phyloP scores from a whole-genome alignment of 2,888 invertebrate genomes.

The Phyto melanocephala region DNA sequence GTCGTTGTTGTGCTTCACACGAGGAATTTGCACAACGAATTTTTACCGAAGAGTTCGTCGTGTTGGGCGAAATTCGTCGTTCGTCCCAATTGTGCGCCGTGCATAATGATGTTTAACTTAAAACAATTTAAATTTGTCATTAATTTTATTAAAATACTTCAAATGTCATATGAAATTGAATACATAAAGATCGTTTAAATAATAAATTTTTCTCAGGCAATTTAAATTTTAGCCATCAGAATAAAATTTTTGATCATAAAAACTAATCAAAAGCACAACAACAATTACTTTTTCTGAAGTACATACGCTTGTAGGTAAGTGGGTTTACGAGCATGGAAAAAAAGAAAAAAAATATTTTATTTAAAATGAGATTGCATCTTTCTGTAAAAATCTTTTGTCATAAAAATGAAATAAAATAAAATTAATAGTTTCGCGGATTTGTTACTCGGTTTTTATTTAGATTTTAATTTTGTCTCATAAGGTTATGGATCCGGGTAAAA shows the following conservation, averaged over 20 bases:
- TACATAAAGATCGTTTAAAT: not conserved
- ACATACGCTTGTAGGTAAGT: no score
- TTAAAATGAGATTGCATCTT: slow-evolving; percentile 17
- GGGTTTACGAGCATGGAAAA: no score
- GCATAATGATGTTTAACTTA: not conserved
- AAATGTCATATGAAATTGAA: not conserved
- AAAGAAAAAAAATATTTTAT: no score
- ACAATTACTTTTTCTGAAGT: slow-evolving; percentile 20
- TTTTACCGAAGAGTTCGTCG: no score
- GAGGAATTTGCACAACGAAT: no score
- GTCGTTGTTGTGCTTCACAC: no score
- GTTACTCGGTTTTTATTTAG: not conserved
- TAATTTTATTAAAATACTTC: not conserved
- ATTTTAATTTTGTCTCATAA: slow-evolving; percentile 39
- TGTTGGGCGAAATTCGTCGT: no score
- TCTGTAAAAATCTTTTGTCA: slow-evolving; percentile 41
- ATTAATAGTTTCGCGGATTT: slow-evolving; percentile 30
- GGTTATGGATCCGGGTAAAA: slow-evolving; percentile 46
- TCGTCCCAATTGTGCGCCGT: no score
- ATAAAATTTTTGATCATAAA: slow-evolving; percentile 8
- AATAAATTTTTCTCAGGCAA: not conserved
- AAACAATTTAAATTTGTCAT: slow-evolving; percentile 10
- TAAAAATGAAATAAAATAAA: slow-evolving; percentile 43
- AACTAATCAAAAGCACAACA: slow-evolving; percentile 23
- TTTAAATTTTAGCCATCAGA: not conserved